Evolutionary conservation across 2,888 invertebrate species (phyloP).

Genomic region (Rotaria magnacalcarata): DNA sequence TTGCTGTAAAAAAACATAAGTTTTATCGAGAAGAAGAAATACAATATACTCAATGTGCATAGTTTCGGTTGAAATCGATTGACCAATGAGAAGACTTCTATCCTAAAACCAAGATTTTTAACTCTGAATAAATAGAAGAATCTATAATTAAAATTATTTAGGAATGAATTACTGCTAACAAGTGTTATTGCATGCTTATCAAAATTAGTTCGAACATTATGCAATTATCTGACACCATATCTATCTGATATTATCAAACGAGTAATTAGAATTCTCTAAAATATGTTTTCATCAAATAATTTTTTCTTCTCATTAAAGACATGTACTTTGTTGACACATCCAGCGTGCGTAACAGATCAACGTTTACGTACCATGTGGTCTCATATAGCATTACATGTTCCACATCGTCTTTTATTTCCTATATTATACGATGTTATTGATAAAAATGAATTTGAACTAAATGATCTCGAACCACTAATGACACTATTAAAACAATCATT

Average conservation of each 20-base stretch:
- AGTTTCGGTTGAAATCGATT: no score
- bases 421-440: not conserved
- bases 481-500: not conserved
- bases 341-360: not conserved
- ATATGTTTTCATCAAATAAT: not conserved
- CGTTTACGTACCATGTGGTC: constrained; percentile 7
- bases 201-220: constrained; percentile 75
- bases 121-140: no score
- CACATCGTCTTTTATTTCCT: not conserved
- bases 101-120: no score
- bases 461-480: constrained; percentile 11
- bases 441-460: constrained; percentile 11
- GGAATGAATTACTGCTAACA: constrained; percentile 61
- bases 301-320: not conserved
- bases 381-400: not conserved
- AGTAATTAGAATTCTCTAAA: not conserved
- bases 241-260: constrained; percentile 55
- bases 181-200: constrained; percentile 74
- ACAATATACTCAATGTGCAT: no score
- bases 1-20: no score
- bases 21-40: no score
- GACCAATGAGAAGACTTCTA: no score
- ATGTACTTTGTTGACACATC: not conserved
- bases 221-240: constrained; percentile 79
- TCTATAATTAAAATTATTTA: not conserved